Base-by-base conservation (phyloP, 2,888 invertebrate species). In the Tinea semifulvella region DNA sequence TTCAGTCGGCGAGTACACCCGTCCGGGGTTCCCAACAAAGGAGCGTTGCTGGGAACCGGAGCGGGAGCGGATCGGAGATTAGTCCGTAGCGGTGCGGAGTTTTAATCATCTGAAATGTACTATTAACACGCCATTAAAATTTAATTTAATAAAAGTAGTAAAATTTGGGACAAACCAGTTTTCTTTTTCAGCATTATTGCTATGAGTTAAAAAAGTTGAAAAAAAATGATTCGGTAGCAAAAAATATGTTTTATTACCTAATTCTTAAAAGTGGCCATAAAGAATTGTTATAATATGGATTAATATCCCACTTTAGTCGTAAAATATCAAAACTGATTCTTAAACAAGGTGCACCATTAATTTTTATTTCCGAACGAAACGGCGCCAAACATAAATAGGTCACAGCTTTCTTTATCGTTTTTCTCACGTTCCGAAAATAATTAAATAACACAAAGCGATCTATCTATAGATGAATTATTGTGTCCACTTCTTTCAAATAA, bases 351-450 rank as follows among this genome's bases (percentile, higher is more conserved):
- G 17, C 36, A 36, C 18, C 36, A 36, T 36, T 14, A 36, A 36
- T 36, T 36, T 36, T 36, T 17, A 36, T 36, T 36, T 18, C 17
- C 18, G 36, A 36, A 36, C 36, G 17, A 18, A 36, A 36, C 36
- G 31, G 13, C 13, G 36, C 36, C 18, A 7, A 18, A 31, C 11
- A 36, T 16, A 36, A 36, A 36, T 36, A 18, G 36, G 36, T 36
- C 36, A 36, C 16, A 18, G 10, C 18, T 18, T 31, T n/a, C 31
- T 31, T 31, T 31, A 31, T 31, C 31, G 11, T 7, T 31, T 31
- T 31, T 31, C 31, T 31, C 31, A 14, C 31, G 31, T 31, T 31
- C 31, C 7, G 11, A 31, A 31, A 31, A 31, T 31, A 31, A 31
- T 31, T 31, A 2, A 14, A 31, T 31, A 31, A 31, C 31, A 31